Evolutionary conservation across 2,888 invertebrate species (phyloP), one percentile per base, ranked within the genome.

Genomic region (Ypsolopha scabrella): DNA sequence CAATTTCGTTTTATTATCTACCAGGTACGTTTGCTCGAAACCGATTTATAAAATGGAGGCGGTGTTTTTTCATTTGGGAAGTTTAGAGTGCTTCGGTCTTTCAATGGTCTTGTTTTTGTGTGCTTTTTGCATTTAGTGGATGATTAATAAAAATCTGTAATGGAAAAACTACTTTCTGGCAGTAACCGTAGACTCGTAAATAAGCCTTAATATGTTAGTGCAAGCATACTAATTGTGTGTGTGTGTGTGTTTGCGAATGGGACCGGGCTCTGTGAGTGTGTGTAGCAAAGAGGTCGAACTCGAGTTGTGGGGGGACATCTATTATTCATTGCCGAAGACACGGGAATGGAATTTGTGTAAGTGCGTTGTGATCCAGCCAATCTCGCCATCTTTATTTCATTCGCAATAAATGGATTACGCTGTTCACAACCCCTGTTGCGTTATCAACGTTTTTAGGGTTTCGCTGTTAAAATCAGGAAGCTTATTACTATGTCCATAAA

Each of bases 241-340:
- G 43, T 43, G 41, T 38, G 38, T 48, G 38, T n/a, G n/a, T 41
- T 36, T 35, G 41, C 14, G 41, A 9, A 9, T 33, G 34, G 14
- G 10, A n/a, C 38, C 1, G 48, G 54, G 54, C 56, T 60, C 58
- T 59, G 58, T 57, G 57, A 60, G 61, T 60, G 63, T 57, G 63
- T 59, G 61, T 52, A 54, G 51, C 51, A 56, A 57, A 59, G 59
- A 67, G 69, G 73, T 67, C 70, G 68, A 65, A 67, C 66, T 64
- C 58, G 57, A 64, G 63, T 63, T 68, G 65, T 63, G 68, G 67
- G 24, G 66, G 61, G 68, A 61, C 72, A 82, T 85, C 72, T 80
- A 82, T 82, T 81, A 85, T 85, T 83, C 80, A 85, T 79, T 68
- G 64, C 58, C 65, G 75, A 80, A 82, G 82, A 82, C 80, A 81